Percentiles rank a stretch among this genome's conserved stretches.
phyloP scores from a whole-genome alignment of 2,113 vertebrate genomes.

The Microtus oregoni region DNA sequence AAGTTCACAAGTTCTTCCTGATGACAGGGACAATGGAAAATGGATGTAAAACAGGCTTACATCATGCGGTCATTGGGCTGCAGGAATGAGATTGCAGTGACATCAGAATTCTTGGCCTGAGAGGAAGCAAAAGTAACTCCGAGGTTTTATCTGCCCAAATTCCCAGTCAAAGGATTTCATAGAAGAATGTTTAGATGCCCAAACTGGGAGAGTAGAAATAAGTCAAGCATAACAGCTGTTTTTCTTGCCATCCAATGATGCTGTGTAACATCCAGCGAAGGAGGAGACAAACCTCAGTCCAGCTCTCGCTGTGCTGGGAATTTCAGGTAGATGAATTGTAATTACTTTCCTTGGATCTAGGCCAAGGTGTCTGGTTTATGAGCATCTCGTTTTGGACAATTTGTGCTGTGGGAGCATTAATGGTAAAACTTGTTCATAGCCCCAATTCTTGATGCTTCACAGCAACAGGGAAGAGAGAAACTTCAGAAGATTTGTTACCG shows the following conservation, averaged over 20 bases:
- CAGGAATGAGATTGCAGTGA: neutral
- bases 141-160: neutral
- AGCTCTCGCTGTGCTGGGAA: constrained; percentile 12
- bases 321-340: constrained; percentile 64
- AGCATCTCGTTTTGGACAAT: constrained; percentile 18
- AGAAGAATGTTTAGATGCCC: neutral
- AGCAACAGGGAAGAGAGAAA: constrained; percentile 27
- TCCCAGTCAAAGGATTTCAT: constrained; percentile 10
- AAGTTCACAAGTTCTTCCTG: neutral
- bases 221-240: constrained; percentile 47
- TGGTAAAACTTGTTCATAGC: neutral
- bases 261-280: neutral
- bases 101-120: neutral
- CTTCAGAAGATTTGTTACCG: constrained; percentile 1
- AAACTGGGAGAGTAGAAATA: neutral
- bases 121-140: neutral
- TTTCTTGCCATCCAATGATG: constrained; percentile 21
- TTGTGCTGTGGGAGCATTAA: constrained; percentile 63
- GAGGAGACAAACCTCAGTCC: neutral
- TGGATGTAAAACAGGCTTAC: neutral
- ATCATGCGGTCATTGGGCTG: neutral
- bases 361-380: constrained; percentile 61
- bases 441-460: constrained; percentile 46
- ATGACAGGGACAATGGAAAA: neutral
- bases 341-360: constrained; percentile 64